Evolutionary conservation across 2,113 vertebrate genomes (phyloP), one percentile per base, ranked within the genome.

Genomic region (Alces alces): DNA sequence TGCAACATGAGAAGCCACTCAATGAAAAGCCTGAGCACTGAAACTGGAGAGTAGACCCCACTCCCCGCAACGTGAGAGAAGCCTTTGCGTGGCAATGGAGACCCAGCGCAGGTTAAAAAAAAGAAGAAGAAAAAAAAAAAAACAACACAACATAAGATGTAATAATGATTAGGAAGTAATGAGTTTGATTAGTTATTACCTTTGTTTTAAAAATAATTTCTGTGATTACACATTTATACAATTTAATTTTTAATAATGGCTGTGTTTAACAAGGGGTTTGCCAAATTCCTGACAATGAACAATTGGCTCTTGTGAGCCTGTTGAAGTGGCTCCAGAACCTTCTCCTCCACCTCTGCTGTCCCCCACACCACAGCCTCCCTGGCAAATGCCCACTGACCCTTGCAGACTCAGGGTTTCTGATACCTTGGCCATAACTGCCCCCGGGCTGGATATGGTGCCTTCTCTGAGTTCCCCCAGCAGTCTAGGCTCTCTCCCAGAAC

Each of bases 141-240:
- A 70, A 36, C 70, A 91, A 58, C 61, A 10, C 7, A 47, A 50
- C 43, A 85, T 57, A 85, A 94, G 85, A 93, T 30, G 9, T 21
- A 73, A n/a, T 52, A 52, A 78, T 39, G 92, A 92, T 93, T 86
- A 96, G 55, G 47, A 95, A 80, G 64, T 45, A 7, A 47, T 36
- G 43, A n/a, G 28, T 80, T 78, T 78, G 55, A 66, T 79, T 96
- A 39, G 52, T 78, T 82, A 78, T 92, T 85, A 82, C 64, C 50
- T 95, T 97, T 97, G 84, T 90, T 97, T 96, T 92, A 19, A 45
- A 91, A 96, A 97, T 73, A 93, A 73, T 88, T 86, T 57, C 87
- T 80, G 50, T 97, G 97, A 95, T 96, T 89, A 91, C n/a, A 83
- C 11, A 39, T 54, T 84, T 87, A 86, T n/a, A 78, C 50, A 96